These are phyloP conservation scores for human DNA, from an alignment of 2,113 vertebrate genomes.

Conservation along the genomic window GRCh38 chrX:30726001-30726500, in stretches of 20 bases:
- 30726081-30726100: neutral
- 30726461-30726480: no score
- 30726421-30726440: no score
- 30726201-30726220: conserved; percentile 10
- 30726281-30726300: neutral
- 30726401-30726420: no score
- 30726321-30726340: no score
- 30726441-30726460: no score
- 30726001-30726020: neutral
- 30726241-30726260: conserved; percentile 29
- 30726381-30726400: no score
- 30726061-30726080: neutral
- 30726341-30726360: no score
- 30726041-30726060: conserved; percentile 6
- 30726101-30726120: neutral
- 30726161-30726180: neutral
- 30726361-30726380: no score
- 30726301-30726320: no score
- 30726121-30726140: neutral
- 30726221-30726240: neutral
- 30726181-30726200: neutral
- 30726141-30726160: neutral
- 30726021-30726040: neutral
- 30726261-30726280: neutral
- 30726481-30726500: no score